A percentile compares a stretch with the other conserved stretches of the same genome.
Evolutionary conservation across 2,888 invertebrate species (phyloP).

Genomic region (Cheilosia urbana): DNA sequence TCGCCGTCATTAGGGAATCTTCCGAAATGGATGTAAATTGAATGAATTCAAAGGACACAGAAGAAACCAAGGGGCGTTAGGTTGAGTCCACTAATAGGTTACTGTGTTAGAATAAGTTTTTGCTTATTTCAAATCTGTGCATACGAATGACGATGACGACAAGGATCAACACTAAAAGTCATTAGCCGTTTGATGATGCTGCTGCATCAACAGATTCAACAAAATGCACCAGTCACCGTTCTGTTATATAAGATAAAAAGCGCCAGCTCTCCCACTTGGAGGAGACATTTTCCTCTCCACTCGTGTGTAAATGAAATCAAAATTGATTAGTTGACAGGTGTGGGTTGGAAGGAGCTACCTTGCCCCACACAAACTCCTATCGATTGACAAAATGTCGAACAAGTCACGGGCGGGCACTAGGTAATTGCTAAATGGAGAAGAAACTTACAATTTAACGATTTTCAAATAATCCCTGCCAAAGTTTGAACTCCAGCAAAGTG

Average conservation of each 20-base stretch:
- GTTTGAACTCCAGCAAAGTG: background rate
- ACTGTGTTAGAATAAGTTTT: background rate
- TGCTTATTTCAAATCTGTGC: background rate
- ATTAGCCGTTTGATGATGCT: constrained; percentile 2
- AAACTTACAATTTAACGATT: constrained; percentile 15
- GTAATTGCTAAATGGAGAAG: constrained; percentile 23
- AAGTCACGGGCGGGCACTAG: background rate
- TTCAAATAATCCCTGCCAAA: constrained; percentile 5
- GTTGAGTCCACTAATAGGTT: constrained; percentile 8
- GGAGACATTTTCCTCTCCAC: background rate
- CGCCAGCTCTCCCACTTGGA: background rate
- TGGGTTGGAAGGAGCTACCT: constrained; percentile 5
- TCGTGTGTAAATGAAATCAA: constrained; percentile 41
- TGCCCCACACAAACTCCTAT: constrained; percentile 1
- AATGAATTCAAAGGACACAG: background rate
- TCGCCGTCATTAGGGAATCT: background rate
- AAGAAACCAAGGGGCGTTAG: background rate
- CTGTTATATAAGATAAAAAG: background rate
- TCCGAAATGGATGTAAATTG: constrained; percentile 19
- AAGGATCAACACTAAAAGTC: constrained; percentile 15
- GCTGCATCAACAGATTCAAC: constrained; percentile 25
- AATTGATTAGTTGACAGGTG: constrained; percentile 38
- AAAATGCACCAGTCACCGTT: constrained; percentile 15
- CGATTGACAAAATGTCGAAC: background rate
- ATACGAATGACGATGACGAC: background rate